Evolutionary conservation across 2,888 invertebrate species (phyloP), one percentile per base, ranked within the genome.

Genomic region (Epinotia nisella): DNA sequence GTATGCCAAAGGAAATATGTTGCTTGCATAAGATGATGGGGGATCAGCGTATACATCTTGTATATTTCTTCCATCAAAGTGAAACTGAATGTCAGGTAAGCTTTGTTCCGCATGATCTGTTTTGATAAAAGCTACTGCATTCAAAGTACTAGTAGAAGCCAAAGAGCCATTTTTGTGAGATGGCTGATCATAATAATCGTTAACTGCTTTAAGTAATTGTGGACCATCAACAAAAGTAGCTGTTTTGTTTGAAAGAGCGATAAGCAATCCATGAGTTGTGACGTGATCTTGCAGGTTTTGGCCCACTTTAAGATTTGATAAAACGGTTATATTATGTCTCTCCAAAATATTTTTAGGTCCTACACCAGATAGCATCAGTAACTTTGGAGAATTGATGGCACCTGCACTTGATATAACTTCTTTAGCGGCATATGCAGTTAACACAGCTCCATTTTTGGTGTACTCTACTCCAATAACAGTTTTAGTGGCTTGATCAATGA

Each of bases 271-370:
- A 77, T 95, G 94, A 11, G 95, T 94, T 0, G 96, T 96, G 0
- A 96, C 94, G 81, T 97, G 97, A 81, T 97, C 96, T 82, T 96
- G 96, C 1, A 97, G 88, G 85, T 97, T 97, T 76, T 94, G 89
- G 0, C 97, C 97, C 0, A 97, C 97, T 60, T 95, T 95, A 62
- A 96, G 88, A 86, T 97, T 94, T 59, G 94, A 90, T 5, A 96
- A 83, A 0, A 96, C 93, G 1, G 93, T 88, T 67, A 95, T 95
- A 51, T 91, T 87, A 7, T 94, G 81, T 71, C 85, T 85, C 71
- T 89, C 79, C 17, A 96, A 85, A 75, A 95, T 94, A 39, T 92
- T 85, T 75, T 89, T 90, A 0, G 95, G 95, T 9, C 96, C 96
- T 24, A 97, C 90, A 3, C 96, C 96, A 68, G 96, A 96, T 13